These are phyloP conservation scores for Microctonus hyperodae DNA, from an alignment of 2,888 invertebrate species.

Conservation along the genomic window DNA sequence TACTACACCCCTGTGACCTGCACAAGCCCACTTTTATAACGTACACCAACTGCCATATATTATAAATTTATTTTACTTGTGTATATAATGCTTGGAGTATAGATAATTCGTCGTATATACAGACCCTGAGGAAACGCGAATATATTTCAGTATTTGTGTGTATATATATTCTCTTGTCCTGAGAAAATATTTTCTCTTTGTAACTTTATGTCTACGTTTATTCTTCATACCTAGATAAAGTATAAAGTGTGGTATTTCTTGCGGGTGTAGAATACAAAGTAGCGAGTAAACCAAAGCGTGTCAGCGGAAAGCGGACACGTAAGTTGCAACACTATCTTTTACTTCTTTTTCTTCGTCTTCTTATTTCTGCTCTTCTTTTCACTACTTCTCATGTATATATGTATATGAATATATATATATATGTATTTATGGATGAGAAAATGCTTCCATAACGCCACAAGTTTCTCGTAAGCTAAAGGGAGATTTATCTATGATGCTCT, in stretches of 20 bases:
- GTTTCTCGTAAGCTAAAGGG: background rate
- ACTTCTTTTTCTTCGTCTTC: constrained; percentile 3
- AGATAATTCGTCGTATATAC: background rate
- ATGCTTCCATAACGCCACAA: background rate
- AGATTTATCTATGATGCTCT: constrained; percentile 19
- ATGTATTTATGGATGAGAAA: constrained; percentile 9
- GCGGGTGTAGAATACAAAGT: constrained; percentile 35
- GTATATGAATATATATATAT: background rate
- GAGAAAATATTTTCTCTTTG: constrained; percentile 8
- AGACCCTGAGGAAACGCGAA: background rate
- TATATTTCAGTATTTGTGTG: background rate
- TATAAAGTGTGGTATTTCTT: constrained; percentile 5
- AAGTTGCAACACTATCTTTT: constrained; percentile 24
- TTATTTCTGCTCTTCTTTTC: background rate
- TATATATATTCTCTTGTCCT: background rate
- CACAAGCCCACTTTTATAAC: background rate
- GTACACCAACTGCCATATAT: background rate
- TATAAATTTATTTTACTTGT: no score
- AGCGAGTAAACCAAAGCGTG: constrained; percentile 39
- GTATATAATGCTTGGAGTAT: background rate
- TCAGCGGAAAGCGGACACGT: constrained; percentile 38
- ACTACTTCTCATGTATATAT: constrained; percentile 4
- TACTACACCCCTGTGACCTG: background rate
- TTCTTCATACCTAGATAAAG: constrained; percentile 13
- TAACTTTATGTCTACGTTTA: constrained; percentile 5